Conservation (phyloP, 2,797 vertebrate species). For the Tapirus indicus region DNA sequence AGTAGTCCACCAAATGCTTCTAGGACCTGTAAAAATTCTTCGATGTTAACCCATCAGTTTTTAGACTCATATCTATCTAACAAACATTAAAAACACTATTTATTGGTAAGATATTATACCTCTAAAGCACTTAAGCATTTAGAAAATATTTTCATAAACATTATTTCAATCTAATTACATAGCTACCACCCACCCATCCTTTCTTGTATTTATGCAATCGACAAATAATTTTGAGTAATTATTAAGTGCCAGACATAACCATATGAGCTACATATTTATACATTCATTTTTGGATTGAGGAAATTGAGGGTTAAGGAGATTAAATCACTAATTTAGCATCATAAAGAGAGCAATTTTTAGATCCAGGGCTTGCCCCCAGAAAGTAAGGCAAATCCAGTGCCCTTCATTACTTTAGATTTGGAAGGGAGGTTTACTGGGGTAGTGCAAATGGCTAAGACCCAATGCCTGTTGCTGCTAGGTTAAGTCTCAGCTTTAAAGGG, state of each 20-base stretch:
- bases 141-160: constrained; percentile 5
- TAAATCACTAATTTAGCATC: not conserved
- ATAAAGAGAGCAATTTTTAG: not conserved
- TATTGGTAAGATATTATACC: not conserved
- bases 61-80: not conserved
- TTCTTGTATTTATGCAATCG: not conserved
- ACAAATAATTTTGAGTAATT: not conserved
- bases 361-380: not conserved
- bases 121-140: not conserved
- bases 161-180: not conserved
- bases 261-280: not conserved
- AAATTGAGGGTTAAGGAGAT: not conserved
- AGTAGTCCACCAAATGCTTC: not conserved
- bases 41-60: not conserved
- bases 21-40: not conserved
- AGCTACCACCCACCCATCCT: not conserved
- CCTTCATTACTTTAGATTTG: not conserved
- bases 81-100: not conserved
- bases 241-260: not conserved
- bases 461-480: not conserved
- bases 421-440: not conserved
- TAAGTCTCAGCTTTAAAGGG: not conserved
- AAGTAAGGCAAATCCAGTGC: not conserved
- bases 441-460: not conserved
- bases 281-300: not conserved